These are phyloP conservation scores for Atethmia centrago DNA, from an alignment of 2,888 invertebrate genomes.

Conservation along the genomic window DNA sequence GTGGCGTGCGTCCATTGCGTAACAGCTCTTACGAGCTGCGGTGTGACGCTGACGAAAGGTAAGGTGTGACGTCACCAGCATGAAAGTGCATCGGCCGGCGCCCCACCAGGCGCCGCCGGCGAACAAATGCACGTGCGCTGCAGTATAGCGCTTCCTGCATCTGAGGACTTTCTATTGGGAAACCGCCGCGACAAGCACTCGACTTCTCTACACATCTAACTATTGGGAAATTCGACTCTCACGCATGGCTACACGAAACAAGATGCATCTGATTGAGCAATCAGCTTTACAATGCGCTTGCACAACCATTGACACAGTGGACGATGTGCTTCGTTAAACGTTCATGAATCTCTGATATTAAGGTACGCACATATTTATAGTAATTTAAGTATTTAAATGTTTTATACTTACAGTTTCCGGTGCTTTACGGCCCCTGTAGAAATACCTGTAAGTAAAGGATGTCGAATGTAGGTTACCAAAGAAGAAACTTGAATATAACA, in stretches of 20 bases:
- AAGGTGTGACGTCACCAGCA: slow-evolving; percentile 87
- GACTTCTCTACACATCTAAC: slow-evolving; percentile 77
- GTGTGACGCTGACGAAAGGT: slow-evolving; percentile 89
- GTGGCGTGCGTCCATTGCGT: slow-evolving; percentile 88
- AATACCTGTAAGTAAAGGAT: slow-evolving; percentile 75
- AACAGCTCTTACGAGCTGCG: slow-evolving; percentile 88
- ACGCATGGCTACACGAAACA: slow-evolving; percentile 80
- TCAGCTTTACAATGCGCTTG: slow-evolving; percentile 81
- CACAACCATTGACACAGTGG: slow-evolving; percentile 78
- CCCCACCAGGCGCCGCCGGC: slow-evolving; percentile 74
- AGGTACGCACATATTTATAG: slow-evolving; percentile 14
- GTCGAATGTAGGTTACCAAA: slow-evolving; percentile 10
- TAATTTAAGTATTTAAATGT: slow-evolving; percentile 19
- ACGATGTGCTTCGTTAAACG: slow-evolving; percentile 65
- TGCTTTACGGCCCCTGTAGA: slow-evolving; percentile 66
- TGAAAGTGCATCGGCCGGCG: slow-evolving; percentile 90
- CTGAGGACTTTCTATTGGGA: slow-evolving; percentile 90
- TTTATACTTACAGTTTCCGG: slow-evolving; percentile 82
- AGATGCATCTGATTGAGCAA: slow-evolving; percentile 89
- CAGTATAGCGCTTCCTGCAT: slow-evolving; percentile 85
- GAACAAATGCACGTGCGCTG: slow-evolving; percentile 75
- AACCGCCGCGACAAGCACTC: slow-evolving; percentile 78
- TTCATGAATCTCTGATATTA: slow-evolving; percentile 57
- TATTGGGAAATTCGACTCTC: slow-evolving; percentile 87
- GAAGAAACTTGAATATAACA: slow-evolving; percentile 2